Evolutionary conservation across 2,888 invertebrate species (phyloP).

Genomic region (Bombylius discolor): DNA sequence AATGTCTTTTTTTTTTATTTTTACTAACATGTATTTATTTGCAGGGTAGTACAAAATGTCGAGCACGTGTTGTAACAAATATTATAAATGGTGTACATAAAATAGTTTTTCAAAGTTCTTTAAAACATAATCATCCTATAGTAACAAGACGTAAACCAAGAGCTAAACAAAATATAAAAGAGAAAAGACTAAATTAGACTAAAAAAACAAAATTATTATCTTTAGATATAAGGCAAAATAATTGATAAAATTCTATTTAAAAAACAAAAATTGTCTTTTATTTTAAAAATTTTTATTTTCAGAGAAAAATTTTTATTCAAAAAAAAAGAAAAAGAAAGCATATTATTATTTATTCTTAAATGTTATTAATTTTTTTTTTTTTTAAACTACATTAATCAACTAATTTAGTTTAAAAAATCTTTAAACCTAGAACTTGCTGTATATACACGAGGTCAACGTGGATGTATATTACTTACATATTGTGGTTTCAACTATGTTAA

Average conservation of each 20-base stretch:
- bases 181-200: not conserved
- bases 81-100: slow-evolving; percentile 32
- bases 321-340: not conserved
- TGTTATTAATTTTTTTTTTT: not conserved
- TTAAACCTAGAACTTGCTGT: slow-evolving; percentile 26
- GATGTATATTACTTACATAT: slow-evolving; percentile 27
- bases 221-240: no score
- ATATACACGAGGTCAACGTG: slow-evolving; percentile 34
- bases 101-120: slow-evolving; percentile 29
- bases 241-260: no score
- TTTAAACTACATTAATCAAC: not conserved
- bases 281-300: no score
- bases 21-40: slow-evolving; percentile 6
- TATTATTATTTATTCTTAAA: not conserved
- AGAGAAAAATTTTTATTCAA: not conserved
- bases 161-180: not conserved
- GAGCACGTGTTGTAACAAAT: slow-evolving; percentile 34
- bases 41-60: slow-evolving; percentile 35
- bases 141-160: slow-evolving; percentile 25
- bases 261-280: no score
- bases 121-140: slow-evolving; percentile 29
- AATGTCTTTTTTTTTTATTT: not conserved
- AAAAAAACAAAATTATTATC: not conserved
- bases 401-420: not conserved
- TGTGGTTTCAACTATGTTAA: slow-evolving; percentile 31